Base-by-base conservation (phyloP, 2,888 invertebrate species). In the Coleophora flavipennella region DNA sequence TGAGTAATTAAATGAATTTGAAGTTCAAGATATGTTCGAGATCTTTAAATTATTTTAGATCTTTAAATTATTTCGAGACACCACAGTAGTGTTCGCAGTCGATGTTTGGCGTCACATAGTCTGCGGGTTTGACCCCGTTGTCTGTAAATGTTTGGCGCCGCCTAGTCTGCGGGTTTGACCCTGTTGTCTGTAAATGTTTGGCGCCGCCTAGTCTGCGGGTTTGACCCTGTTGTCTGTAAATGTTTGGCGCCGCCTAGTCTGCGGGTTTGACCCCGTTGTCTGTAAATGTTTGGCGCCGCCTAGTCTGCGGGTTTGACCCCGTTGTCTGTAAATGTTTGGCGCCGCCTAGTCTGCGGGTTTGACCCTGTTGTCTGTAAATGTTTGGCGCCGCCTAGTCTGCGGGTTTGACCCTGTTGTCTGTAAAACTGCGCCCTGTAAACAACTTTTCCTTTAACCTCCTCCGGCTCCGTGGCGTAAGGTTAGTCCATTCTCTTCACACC, bases 321-420 rank as follows among this genome's bases (percentile, higher is more conserved):
- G 10, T 32, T 13, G 13, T 32, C 36, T 36, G 32, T 27, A 32
- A 27, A 37, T 33, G 12, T 31, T 33, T 36, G 43, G 46, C 46
- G 49, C 31, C 49, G 13, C 39, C 13, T 31, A 38, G 49, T 43
- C 46, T 46, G 40, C 14, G 13, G 25, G 25, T 29, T 33, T 38
- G 46, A 40, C 46, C 46, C 43, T 20, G 10, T 32, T 13, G 13
- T 32, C 36, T 36, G 32, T 27, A 32, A 27, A 37, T 33, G 12
- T 31, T 33, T 36, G 43, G 46, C 46, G 49, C 31, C 49, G 13
- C 39, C 13, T 31, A 38, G 49, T 43, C 46, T 46, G 40, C 14
- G 13, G 25, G 25, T 29, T 33, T 38, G 46, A 40, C 46, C 46
- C 43, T 38, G 41, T 43, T 45, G 38, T 38, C 41, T 44, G 42